Evolutionary conservation across 2,113 vertebrate genomes (phyloP), one percentile per base, ranked within the genome.

Genomic region (Petrocephalus microphthalmus): DNA sequence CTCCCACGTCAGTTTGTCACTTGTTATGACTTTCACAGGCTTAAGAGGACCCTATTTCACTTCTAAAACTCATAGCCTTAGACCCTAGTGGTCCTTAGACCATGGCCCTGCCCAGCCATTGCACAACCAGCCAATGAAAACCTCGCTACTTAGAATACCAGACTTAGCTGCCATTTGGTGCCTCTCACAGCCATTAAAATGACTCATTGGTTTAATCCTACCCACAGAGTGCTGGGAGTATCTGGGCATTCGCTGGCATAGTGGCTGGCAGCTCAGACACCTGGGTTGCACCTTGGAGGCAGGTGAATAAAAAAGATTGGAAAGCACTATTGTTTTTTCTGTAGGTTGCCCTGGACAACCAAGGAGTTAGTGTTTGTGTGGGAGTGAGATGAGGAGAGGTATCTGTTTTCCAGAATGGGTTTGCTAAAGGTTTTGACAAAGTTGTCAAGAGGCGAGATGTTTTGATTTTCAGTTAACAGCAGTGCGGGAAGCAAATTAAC

Each of bases 271-370:
- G 19, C 33, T 78, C 71, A 19, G 71, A 37, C 71, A 78, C 71
- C 71, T 78, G 33, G 29, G n/a, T 71, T 17, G 25, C 25, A 71
- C 67, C 67, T 71, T 17, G 67, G 29, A 37, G 15, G 5, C 37
- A 29, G 60, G 5, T 42, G 71, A 78, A 78, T 78, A 19, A 33
- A 42, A 78, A 78, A 13, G 29, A 37, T 19, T 78, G 17, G 33
- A 19, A 19, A 78, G 71, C 8, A 42, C 71, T 13, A 78, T 78
- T 78, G 5, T 78, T 78, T 67, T 74, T 74, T 42, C 71, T 78
- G 71, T 17, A 78, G 71, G 71, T 78, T 78, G 71, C 71, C 71
- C 71, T 19, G 71, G 71, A 78, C 71, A 78, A 78, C 71, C 71
- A 42, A 42, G 29, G 33, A n/a, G 13, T 42, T 42, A 17, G 33